These are phyloP conservation scores for Heliocidaris erythrogramma DNA, from an alignment of 35 echinoderm and acorn worm genomes.

Conservation along the genomic window DNA sequence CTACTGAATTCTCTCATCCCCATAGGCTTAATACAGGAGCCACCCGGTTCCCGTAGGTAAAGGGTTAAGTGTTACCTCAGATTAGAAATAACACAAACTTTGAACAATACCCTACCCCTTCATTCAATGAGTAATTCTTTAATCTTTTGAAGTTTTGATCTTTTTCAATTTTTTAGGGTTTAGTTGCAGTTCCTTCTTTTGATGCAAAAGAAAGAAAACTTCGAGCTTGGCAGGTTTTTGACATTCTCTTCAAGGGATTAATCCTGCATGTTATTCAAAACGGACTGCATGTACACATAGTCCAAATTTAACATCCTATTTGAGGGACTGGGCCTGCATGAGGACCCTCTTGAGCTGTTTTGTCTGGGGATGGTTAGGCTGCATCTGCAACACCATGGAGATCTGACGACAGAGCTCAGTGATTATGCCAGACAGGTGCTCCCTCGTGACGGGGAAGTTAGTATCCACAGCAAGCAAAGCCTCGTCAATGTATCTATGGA, in stretches of 20 bases:
- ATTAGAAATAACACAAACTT: too few species aligned
- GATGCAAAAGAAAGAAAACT: neutral
- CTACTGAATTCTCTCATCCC: too few species aligned
- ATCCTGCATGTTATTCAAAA: neutral
- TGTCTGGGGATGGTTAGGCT: conserved; percentile 10
- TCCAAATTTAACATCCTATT: conserved; percentile 1
- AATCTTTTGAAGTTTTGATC: neutral
- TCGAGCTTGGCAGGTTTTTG: neutral
- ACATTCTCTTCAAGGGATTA: neutral
- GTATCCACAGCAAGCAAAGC: conserved; percentile 65
- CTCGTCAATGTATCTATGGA: conserved; percentile 70
- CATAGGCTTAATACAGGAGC: too few species aligned
- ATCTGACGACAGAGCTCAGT: conserved; percentile 55
- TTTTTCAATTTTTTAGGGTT: neutral
- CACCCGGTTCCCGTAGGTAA: too few species aligned
- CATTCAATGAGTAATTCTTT: neutral
- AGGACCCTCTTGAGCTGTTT: conserved; percentile 65
- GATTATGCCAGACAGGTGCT: conserved; percentile 68
- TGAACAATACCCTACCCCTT: too few species aligned
- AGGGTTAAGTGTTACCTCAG: too few species aligned
- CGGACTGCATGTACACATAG: neutral
- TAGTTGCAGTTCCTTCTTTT: neutral
- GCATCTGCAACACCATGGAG: conserved; percentile 38
- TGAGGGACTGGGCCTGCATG: conserved; percentile 40
- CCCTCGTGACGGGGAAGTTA: conserved; percentile 57